Conservation (phyloP, 2,888 invertebrate species). For the Hartigia nigra region DNA sequence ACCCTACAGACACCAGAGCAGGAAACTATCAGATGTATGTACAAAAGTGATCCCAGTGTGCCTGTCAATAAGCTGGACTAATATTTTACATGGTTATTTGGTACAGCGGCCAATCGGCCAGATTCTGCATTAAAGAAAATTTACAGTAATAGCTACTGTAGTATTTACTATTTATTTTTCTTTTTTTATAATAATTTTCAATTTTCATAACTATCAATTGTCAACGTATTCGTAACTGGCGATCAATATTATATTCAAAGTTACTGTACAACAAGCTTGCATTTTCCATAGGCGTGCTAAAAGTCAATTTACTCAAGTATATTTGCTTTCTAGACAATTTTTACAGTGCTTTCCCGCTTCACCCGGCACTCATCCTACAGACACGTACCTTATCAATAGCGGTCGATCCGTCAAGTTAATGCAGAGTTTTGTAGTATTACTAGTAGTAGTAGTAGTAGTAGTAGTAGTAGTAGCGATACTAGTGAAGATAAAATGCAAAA, state of each 20-base stretch:
- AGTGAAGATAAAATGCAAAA: not conserved
- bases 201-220: not conserved
- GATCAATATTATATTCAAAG: not conserved
- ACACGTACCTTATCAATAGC: not conserved
- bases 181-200: not conserved
- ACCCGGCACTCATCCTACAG: not conserved
- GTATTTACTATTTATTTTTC: not conserved
- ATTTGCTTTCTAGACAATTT: not conserved
- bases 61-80: slow-evolving; percentile 2
- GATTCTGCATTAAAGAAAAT: not conserved
- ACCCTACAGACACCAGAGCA: slow-evolving; percentile 45
- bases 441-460: not conserved
- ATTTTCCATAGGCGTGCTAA: not conserved
- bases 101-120: not conserved
- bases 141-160: not conserved
- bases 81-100: not conserved
- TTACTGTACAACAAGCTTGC: not conserved
- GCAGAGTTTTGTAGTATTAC: not conserved
- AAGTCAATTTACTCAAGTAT: not conserved
- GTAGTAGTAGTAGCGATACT: not conserved
- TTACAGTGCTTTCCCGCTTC: not conserved
- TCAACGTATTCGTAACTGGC: not conserved
- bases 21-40: slow-evolving; percentile 23
- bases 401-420: not conserved
- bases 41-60: slow-evolving; percentile 11